Base-by-base conservation (phyloP, 2,888 invertebrate genomes). In the Netelia inedita region DNA sequence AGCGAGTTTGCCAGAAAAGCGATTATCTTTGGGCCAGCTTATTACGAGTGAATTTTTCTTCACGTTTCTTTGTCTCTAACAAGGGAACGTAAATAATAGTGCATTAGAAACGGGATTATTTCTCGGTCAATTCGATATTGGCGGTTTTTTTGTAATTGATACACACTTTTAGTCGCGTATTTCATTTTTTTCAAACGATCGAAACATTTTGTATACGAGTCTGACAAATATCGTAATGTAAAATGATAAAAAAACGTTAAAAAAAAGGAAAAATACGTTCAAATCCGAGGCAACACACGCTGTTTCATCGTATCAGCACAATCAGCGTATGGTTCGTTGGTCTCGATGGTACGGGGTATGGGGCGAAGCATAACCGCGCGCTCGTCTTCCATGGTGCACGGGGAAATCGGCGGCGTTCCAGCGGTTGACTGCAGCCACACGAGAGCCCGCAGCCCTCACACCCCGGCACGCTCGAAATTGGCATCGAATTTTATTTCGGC, bases 401-500 rank as follows among this genome's bases (percentile, higher is more conserved):
- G 46, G 55, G 76, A 55, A 66, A 61, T 19, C 50, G 55, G 57
- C 19, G 11, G 73, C 68, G 78, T 79, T 82, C 78, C 61, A 73
- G 73, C 46, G 78, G 78, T 66, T 82, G 35, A 14, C 14, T 9
- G 53, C 73, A 73, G 43, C 71, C 72, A 46, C 66, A 53, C 46
- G 75, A 57, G 76, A 61, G 53, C 71, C 53, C 57, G 19, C 57
- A 57, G 19, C 71, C 53, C 57, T 10, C 57, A 57, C 9, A 41
- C 71, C 50, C 14, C 21, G 28, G 23, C 72, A 46, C 53, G 50
- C 72, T 59, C 63, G 63, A 73, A 74, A 83, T 69, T 79, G 68
- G 59, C 23, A 69, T 79, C 68, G 43, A 83, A 83, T 83, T 82
- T 79, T 79, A 78, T 73, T 73, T 78, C 61, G 35, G 61, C 41